Evolutionary conservation across 2,113 vertebrate species (phyloP), one percentile per base, ranked within the genome.

Genomic region (Cephalopterus ornatus): DNA sequence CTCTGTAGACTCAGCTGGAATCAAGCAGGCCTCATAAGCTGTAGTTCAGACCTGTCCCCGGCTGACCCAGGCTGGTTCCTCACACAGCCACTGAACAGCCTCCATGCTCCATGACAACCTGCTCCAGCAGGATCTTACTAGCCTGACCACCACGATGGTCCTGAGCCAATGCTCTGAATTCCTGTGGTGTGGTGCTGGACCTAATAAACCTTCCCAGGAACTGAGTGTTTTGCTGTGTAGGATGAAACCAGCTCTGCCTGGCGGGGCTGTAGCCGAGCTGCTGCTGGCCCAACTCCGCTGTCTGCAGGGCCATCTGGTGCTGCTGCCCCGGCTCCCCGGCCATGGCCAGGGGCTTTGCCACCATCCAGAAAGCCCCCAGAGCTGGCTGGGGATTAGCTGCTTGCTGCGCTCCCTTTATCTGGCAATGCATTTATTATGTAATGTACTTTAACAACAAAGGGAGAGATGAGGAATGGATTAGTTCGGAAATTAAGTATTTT

Each of bases 161-260:
- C 30, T 2, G 1, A 47, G 78, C 27, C 3, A 4, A 4, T 0
- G 12, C 73, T 23, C 47, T 30, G 35, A 50, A 2, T n/a, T 47
- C 76, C 21, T 0, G 0, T 5, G 42, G 55, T 42, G 14, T 5
- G 0, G 33, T 30, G 7, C 28, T 8, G 6, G 12, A 74, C 61
- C 55, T 61, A 70, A 86, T n/a, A 22, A 78, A 13, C 26, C 33
- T 63, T 49, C 78, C 58, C 32, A 27, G 44, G 58, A 75, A 22
- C 8, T 0, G 6, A n/a, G 39, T 0, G 2, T 28, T 28, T 4
- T 33, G 13, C 44, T 8, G 37, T 0, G 0, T 4, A 2, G 74
- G 47, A n/a, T 0, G 0, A 63, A 44, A 27, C 15, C 76, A 72
- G 74, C 62, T 46, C 85, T 41, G 56, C 68, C 65, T 62, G 2